Base-by-base conservation (phyloP, 2,888 invertebrate species). In the Tinea trinotella region DNA sequence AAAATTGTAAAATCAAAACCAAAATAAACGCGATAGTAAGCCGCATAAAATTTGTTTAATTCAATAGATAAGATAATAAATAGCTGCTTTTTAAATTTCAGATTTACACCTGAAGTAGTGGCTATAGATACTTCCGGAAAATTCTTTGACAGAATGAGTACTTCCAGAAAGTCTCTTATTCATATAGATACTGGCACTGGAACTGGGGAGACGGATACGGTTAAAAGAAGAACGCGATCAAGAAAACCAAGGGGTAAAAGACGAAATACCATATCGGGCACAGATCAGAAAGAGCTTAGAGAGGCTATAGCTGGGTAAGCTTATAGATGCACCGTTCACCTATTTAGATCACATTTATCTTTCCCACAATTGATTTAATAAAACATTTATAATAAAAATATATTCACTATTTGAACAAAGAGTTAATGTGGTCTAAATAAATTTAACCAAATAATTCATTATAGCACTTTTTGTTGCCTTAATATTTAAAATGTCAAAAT, bases 211-310 rank as follows among this genome's bases (percentile, higher is more conserved):
- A 87, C 88, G 46, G 89, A 89, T 74, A 89, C 89, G 49, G 89
- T 91, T 56, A 91, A 91, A 69, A 87, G 93, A 63, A 85, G 92
- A 63, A 92, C 92, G 54, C 88, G 92, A 68, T 89, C 90, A 53
- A 88, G 93, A 64, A 91, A 92, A 77, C 91, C 93, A 59, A 88
- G 94, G 63, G 93, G 92, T 77, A 92, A 93, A 85, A 89, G 95
- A 87, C 90, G 96, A 74, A 96, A 96, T 82, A 96, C 96, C 67
- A 92, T 96, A 73, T 94, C 95, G 65, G 95, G 95, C 76, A 95
- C 93, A 67, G 95, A 95, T 88, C 93, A 94, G 74, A 94, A 93
- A 86, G 95, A 95, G 88, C 93, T 95, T 78, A 90, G 91, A 77
- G 92, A 93, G 81, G 94, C 94, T 69, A 89, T 93, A 68, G 92